Evolutionary conservation across 35 echinoderm and acorn worm genomes (phyloP), one percentile per base, ranked within the genome.

Genomic region (Stichopus chloronotus): DNA sequence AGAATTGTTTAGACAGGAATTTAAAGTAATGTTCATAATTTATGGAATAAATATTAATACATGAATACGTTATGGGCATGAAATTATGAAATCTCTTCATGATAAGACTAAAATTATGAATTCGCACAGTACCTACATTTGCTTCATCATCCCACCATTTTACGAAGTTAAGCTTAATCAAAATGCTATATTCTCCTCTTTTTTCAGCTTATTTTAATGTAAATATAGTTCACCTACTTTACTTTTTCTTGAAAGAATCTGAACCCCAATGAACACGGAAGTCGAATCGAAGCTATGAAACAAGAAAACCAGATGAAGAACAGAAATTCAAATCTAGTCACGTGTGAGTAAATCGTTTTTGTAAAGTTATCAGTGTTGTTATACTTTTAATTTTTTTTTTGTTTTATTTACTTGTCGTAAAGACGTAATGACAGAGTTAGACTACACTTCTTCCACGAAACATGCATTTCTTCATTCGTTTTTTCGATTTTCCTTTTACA

Each of bases 231-330:
- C n/a, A n/a, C n/a, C n/a, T n/a, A n/a, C n/a, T n/a, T n/a, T n/a
- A n/a, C n/a, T n/a, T n/a, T n/a, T n/a, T n/a, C 21, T 72, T 6
- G 5, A 23, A 19, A 72, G 68, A 72, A 12, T 17, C 16, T 72
- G 16, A 72, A 72, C 21, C 68, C 68, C 68, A 72, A 72, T 55
- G 54, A 84, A n/a, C 57, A 56, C 81, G 55, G 52, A 9, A 58
- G 52, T 55, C 53, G 81, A 58, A 20, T 84, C 10, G 81, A 84
- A 84, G 81, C 81, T 21, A 84, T 53, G 53, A 84, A 23, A 57
- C 54, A 84, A 53, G 81, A 84, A 58, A 84, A 84, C 55, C 55
- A 58, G 82, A 85, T 85, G 82, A 85, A 85, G 82, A 85, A 85
- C 55, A 85, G 82, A 58, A 21, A 85, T 85, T 85, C 82, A 59